Evolutionary conservation across 2,113 vertebrate genomes (phyloP).

Genomic region (Cochlearius cochlearius): DNA sequence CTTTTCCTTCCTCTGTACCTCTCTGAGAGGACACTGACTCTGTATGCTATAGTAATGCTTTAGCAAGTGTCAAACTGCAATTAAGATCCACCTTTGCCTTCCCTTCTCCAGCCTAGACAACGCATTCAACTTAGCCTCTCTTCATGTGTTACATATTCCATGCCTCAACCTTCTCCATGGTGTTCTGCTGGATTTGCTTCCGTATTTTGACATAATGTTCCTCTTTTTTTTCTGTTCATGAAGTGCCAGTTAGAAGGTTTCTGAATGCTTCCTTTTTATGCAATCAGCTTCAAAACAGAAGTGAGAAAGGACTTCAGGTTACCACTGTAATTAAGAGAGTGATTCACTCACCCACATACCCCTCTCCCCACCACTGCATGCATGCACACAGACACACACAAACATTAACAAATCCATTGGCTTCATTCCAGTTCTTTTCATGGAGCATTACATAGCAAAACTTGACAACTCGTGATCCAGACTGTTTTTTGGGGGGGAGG

Average conservation of each 20-base stretch:
- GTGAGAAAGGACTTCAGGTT: not conserved
- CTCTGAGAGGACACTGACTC: not conserved
- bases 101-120: not conserved
- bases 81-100: not conserved
- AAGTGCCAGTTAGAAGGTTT: not conserved
- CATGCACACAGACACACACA: not conserved
- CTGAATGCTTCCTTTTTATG: not conserved
- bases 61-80: not conserved
- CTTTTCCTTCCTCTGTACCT: not conserved
- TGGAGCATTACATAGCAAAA: not conserved
- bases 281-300: not conserved
- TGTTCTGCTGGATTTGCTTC: not conserved
- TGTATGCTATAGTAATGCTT: not conserved
- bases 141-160: not conserved
- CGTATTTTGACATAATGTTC: accelerated
- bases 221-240: not conserved
- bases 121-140: not conserved
- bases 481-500: not conserved
- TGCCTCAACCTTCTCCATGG: not conserved
- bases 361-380: not conserved
- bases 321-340: not conserved
- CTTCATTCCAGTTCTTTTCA: not conserved
- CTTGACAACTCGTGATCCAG: not conserved
- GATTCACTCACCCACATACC: not conserved
- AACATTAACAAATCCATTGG: not conserved